These are phyloP conservation scores for Craseonycteris thonglongyai DNA, from an alignment of 2,113 vertebrate genomes.

Conservation along the genomic window DNA sequence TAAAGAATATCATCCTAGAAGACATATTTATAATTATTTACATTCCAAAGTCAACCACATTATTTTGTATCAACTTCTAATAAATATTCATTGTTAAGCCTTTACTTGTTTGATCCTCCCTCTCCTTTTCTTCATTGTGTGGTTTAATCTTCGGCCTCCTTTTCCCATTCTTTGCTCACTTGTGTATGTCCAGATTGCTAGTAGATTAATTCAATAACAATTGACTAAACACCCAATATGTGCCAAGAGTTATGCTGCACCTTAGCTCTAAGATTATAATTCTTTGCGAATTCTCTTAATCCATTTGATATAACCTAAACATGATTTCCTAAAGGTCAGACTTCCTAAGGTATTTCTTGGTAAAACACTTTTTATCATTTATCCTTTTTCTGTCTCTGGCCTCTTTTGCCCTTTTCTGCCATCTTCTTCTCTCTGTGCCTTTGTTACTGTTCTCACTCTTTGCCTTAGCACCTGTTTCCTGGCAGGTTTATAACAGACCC, in stretches of 20 bases:
- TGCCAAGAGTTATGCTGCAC: background rate
- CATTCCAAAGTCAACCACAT: background rate
- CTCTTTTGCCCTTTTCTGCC: background rate
- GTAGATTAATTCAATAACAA: background rate
- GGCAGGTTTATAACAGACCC: background rate
- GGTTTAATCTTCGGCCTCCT: background rate
- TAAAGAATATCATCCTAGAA: background rate
- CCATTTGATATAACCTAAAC: background rate
- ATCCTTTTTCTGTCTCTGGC: too few species aligned
- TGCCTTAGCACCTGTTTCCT: background rate
- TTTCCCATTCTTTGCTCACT: background rate
- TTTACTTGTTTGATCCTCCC: background rate
- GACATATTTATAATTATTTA: background rate
- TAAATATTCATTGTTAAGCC: background rate
- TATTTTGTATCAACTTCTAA: background rate
- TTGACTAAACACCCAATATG: background rate
- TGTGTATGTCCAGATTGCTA: background rate
- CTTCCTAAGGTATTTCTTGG: background rate
- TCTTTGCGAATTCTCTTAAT: background rate
- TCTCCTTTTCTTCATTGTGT: background rate
- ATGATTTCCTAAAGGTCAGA: background rate
- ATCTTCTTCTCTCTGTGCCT: background rate
- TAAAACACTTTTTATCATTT: background rate
- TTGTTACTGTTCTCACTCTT: background rate
- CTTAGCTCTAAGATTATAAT: background rate